These are phyloP conservation scores for Anthophora plumipes DNA, from an alignment of 2,888 invertebrate species.

Conservation along the genomic window DNA sequence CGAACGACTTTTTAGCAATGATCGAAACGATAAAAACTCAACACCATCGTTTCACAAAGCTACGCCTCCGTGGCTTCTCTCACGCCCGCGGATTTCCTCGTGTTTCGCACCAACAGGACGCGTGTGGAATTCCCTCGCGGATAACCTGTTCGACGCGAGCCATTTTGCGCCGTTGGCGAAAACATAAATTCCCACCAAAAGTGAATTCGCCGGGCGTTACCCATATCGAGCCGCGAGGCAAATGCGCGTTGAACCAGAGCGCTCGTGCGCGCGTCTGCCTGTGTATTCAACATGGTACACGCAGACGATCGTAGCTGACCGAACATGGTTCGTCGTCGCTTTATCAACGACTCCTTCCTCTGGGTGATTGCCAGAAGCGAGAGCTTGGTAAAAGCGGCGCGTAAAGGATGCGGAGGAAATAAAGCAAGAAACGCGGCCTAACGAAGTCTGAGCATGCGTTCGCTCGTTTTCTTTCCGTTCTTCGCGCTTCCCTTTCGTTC, in stretches of 20 bases:
- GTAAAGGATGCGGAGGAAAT: conserved; percentile 29
- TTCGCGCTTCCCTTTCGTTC: conserved; percentile 15
- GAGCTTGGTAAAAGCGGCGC: conserved; percentile 39
- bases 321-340: conserved; percentile 56
- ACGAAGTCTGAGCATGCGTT: conserved; percentile 51
- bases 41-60: conserved; percentile 8
- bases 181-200: conserved; percentile 74
- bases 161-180: conserved; percentile 67
- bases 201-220: conserved; percentile 70
- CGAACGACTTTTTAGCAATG: no score
- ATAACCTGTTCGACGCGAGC: conserved; percentile 59
- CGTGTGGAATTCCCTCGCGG: conserved; percentile 64
- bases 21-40: conserved; percentile 3
- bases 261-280: neutral
- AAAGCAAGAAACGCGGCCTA: neutral
- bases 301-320: conserved; percentile 7
- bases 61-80: neutral
- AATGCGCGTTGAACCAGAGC: conserved; percentile 50
- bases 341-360: conserved; percentile 70
- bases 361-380: conserved; percentile 71
- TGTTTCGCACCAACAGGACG: conserved; percentile 47
- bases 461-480: conserved; percentile 38
- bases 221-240: conserved; percentile 65
- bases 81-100: conserved; percentile 16
- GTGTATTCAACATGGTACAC: neutral